Evolutionary conservation across 2,113 vertebrate species (phyloP).

Genomic region (Petrocephalus microphthalmus): DNA sequence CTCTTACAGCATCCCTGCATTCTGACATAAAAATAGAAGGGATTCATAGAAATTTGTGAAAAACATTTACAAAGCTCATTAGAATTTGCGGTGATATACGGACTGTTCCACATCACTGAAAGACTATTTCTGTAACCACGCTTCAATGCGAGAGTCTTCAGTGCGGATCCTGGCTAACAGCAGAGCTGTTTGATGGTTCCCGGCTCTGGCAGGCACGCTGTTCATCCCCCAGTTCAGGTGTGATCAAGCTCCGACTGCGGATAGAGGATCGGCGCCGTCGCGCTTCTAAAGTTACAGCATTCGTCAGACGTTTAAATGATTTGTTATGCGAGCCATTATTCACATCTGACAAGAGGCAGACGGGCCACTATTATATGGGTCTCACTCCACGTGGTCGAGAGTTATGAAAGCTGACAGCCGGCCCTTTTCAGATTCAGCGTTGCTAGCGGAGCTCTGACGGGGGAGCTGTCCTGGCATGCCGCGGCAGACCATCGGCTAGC

Average conservation of each 20-base stretch:
- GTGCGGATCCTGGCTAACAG: neutral
- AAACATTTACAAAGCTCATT: neutral
- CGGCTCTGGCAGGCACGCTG: neutral
- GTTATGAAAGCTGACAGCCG: conserved; percentile 63
- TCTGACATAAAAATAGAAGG: neutral
- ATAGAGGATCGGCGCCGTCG: conserved; percentile 32
- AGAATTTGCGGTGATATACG: neutral
- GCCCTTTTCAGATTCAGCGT: conserved; percentile 41
- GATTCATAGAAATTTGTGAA: neutral
- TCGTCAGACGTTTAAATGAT: conserved; percentile 52
- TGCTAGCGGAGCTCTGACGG: conserved; percentile 33
- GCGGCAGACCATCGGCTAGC: neutral
- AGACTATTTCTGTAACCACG: neutral
- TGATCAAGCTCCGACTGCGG: conserved; percentile 29
- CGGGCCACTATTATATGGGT: conserved; percentile 59
- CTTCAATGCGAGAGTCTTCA: neutral
- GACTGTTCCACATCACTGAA: neutral
- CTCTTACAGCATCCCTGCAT: neutral
- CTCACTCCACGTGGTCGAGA: conserved; percentile 40
- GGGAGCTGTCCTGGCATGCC: neutral
- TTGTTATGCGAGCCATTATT: conserved; percentile 61
- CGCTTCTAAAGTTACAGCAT: conserved; percentile 29
- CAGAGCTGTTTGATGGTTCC: neutral
- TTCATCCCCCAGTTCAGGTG: neutral
- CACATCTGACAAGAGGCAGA: conserved; percentile 55